Evolutionary conservation across 1,140 invertebrate genomes (phyloP), one percentile per base, ranked within the genome.

Genomic region (Drosophila hydei): DNA sequence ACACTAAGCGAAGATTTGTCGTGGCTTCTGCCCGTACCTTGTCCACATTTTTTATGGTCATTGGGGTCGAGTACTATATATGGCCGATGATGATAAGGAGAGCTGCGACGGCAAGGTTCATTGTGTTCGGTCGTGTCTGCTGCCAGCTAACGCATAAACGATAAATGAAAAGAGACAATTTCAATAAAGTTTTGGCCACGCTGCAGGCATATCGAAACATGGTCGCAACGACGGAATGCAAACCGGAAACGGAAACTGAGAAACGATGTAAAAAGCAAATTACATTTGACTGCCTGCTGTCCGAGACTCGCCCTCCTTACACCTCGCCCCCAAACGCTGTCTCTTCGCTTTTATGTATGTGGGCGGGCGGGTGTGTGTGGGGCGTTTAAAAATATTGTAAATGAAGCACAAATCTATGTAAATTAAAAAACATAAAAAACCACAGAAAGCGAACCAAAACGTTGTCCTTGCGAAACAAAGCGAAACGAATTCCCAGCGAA

Each of bases 111-210:
- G 40, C 8, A 6, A 2, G 19, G 3, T 56, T 19, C 30, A 38
- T 54, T 40, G 47, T 58, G n/a, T 48, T 27, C 18, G 48, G 60
- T 21, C 19, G 18, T 58, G 55, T 60, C 60, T 42, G 47, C 42
- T 36, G 38, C 40, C 65, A 75, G 77, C 75, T 80, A 72, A 80
- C 77, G 62, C 71, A 80, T 77, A 81, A 79, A 50, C 79, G 75
- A 83, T 75, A 83, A 84, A 83, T 83, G 75, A 84, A 85, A 84
- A 79, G 79, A 84, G 84, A 79, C 79, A 84, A 84, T 84, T 84
- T 84, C 79, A 84, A 84, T 79, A 84, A 84, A 79, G 79, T 84
- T 79, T 75, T 85, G 60, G 63, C 63, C 69, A 68, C 62, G 58
- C 50, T 59, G 55, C 48, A 55, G 56, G 56, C 52, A 54, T 48